These are phyloP conservation scores for Myodes glareolus DNA, from an alignment of 2,113 vertebrate species.

Conservation along the genomic window DNA sequence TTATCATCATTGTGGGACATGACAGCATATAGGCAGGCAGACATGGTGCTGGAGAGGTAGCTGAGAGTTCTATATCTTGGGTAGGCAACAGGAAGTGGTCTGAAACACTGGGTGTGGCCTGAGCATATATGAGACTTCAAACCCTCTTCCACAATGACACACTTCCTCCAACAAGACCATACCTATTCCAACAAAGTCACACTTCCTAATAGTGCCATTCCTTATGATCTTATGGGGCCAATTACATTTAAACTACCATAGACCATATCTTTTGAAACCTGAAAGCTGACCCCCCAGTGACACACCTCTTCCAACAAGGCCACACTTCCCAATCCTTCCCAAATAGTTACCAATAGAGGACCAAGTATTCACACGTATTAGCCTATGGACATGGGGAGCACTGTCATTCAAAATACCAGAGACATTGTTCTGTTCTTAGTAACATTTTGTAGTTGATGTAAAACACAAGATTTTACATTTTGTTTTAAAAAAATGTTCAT, in stretches of 20 bases:
- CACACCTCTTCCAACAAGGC: neutral
- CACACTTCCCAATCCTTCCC: neutral
- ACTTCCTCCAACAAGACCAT: neutral
- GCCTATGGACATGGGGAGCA: neutral
- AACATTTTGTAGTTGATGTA: neutral
- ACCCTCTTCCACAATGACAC: neutral
- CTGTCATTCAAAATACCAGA: neutral
- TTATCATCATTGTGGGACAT: neutral
- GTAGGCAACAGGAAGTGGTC: neutral
- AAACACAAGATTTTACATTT: neutral
- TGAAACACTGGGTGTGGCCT: neutral
- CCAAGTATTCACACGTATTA: neutral
- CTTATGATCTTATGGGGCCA: neutral
- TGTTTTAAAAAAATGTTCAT: neutral
- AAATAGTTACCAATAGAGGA: neutral
- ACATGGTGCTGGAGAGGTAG: neutral
- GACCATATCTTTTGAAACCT: neutral
- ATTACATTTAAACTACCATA: neutral
- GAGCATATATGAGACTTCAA: neutral
- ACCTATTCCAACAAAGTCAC: neutral
- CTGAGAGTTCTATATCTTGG: neutral
- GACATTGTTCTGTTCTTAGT: neutral
- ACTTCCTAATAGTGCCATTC: neutral
- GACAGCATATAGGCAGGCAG: neutral
- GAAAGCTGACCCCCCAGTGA: neutral